Base-by-base conservation (phyloP, 1,140 invertebrate genomes). In the Drosophila leontia region DNA sequence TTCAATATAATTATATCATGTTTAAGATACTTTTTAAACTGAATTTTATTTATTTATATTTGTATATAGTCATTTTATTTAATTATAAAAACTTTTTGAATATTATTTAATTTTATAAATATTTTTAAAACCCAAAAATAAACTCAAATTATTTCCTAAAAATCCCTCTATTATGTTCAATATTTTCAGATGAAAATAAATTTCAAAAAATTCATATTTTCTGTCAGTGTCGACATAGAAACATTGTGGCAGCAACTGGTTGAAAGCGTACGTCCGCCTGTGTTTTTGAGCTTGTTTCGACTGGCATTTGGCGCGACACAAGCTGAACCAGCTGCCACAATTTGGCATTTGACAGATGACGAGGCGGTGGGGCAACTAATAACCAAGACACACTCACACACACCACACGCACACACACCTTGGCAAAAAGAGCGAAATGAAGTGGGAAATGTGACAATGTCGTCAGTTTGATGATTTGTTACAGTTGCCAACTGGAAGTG, bases 281-380 rank as follows among this genome's bases (percentile, higher is more conserved):
- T 41, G 68, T 74, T 72, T 47, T 55, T 69, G 62, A 44, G 42
- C 61, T 37, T 47, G 64, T 62, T 56, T 69, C 47, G 35, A 72
- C 51, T 80, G 68, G 60, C 77, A 87, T 59, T 80, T 78, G 84
- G 59, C 67, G 55, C 47, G 61, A 60, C 41, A 62, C 65, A 63
- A 75, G 26, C 55, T 51, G 62, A 70, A 81, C 48, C 75, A 78
- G 63, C 63, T 78, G 75, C 75, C 75, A 45, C 60, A 78, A 78
- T 79, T 76, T 80, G 76, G 62, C 81, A 69, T 82, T 80, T 87
- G 83, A 88, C 84, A 82, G 77, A 85, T 78, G 82, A 57, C 68
- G 67, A 75, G 82, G 35, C 78, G 53, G 58, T 59, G 71, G 71
- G 69, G 50, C 71, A 85, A 84, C 77, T 86, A 78, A 85, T 85